Conservation (phyloP, 23 tunicate genomes). For the Aplidium turbinatum region DNA sequence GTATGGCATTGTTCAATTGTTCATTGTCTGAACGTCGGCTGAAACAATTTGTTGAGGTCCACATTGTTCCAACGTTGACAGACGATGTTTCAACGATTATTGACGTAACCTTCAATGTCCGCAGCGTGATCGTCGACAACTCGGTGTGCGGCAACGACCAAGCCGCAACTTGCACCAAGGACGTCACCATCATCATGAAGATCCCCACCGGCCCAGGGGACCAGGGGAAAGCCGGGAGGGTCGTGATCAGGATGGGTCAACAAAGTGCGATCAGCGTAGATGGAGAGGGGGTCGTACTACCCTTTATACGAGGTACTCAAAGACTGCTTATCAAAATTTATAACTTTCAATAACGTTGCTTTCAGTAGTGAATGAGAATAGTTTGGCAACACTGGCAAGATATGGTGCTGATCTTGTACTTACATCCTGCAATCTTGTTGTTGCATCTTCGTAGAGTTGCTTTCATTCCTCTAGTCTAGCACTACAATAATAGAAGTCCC, state of each 20-base stretch:
- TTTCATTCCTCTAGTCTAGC: no score
- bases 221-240: background rate
- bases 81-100: background rate
- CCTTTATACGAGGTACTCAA: constrained; percentile 38
- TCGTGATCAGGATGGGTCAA: constrained; percentile 19
- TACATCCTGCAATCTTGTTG: no score
- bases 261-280: constrained; percentile 29
- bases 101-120: background rate
- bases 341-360: background rate
- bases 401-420: no score
- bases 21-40: no score
- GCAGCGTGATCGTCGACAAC: constrained; percentile 59
- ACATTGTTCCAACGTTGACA: no score
- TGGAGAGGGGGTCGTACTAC: constrained; percentile 43
- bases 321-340: background rate
- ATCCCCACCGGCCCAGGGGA: background rate
- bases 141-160: constrained; percentile 37
- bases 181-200: constrained; percentile 30
- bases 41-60: no score
- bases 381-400: no score
- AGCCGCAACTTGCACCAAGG: constrained; percentile 54
- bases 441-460: no score
- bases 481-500: no score
- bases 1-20: no score
- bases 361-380: no score